These are phyloP conservation scores for Todus mexicanus DNA, from an alignment of 2,797 vertebrate species.

Conservation along the genomic window DNA sequence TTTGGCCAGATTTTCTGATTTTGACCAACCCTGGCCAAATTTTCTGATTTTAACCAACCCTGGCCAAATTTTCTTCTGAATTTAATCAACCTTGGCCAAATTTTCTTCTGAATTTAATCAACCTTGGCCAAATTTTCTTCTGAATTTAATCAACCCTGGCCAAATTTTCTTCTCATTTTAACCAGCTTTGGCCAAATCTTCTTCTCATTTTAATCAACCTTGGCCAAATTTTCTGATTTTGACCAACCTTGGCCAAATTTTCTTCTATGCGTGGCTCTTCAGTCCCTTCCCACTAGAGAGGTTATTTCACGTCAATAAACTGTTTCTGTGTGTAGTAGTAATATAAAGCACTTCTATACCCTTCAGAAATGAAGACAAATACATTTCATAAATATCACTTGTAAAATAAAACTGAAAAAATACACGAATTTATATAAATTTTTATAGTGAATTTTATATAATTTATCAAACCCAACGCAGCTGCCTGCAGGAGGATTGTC, in stretches of 20 bases:
- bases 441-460: background rate
- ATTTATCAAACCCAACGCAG: background rate
- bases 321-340: background rate
- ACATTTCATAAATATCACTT: background rate
- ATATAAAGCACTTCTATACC: background rate
- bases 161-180: no score
- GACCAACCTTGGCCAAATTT: background rate
- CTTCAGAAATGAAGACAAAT: background rate
- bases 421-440: no score
- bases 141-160: no score
- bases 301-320: background rate
- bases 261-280: background rate
- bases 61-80: background rate
- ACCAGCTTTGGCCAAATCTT: no score
- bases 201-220: no score
- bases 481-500: background rate
- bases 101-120: background rate
- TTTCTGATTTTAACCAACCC: no score
- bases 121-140: no score
- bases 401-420: background rate
- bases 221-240: background rate
- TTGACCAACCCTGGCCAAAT: no score
- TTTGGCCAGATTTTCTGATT: background rate
- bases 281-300: background rate
- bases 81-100: background rate